Evolutionary conservation across 2,888 invertebrate species (phyloP), one percentile per base, ranked within the genome.

Genomic region (Arrhopalites spinosus): DNA sequence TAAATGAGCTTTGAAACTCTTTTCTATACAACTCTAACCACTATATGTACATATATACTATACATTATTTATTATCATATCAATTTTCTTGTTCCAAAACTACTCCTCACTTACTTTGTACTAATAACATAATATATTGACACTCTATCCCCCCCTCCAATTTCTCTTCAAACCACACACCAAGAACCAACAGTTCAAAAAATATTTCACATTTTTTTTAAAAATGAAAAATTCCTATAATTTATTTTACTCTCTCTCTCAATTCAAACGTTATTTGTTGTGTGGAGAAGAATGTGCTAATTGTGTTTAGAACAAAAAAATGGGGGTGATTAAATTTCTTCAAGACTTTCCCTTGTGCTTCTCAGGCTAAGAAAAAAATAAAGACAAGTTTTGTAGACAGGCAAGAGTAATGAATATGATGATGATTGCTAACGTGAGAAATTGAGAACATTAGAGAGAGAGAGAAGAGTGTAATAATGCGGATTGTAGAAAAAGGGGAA

Each of bases 1-100:
- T 78, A 77, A 78, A 78, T 78, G 78, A 78, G 77, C 53, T 78
- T 67, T 59, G 67, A 73, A 74, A 47, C 53, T 56, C n/a, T n/a
- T n/a, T n/a, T n/a, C n/a, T n/a, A n/a, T n/a, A n/a, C n/a, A n/a
- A n/a, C n/a, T n/a, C n/a, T n/a, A 47, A 45, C 7, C 45, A 11
- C 7, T 45, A 45, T 45, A 45, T 45, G 45, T 45, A 45, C 45
- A 7, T n/a, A n/a, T n/a, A n/a, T n/a, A n/a, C n/a, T n/a, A n/a
- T n/a, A n/a, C 20, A 67, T 67, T 67, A 67, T 67, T 67, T 67
- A 67, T 67, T 67, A 67, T 13, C 67, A n/a, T 67, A 67, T 68
- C 68, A 68, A 27, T n/a, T n/a, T n/a, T 47, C 47, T 50, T 68
- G n/a, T 27, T 63, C 30, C 63, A 63, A 27, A n/a, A n/a, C 36